These are phyloP conservation scores for Keiferia lycopersicella DNA, from an alignment of 2,888 invertebrate genomes.

Conservation along the genomic window DNA sequence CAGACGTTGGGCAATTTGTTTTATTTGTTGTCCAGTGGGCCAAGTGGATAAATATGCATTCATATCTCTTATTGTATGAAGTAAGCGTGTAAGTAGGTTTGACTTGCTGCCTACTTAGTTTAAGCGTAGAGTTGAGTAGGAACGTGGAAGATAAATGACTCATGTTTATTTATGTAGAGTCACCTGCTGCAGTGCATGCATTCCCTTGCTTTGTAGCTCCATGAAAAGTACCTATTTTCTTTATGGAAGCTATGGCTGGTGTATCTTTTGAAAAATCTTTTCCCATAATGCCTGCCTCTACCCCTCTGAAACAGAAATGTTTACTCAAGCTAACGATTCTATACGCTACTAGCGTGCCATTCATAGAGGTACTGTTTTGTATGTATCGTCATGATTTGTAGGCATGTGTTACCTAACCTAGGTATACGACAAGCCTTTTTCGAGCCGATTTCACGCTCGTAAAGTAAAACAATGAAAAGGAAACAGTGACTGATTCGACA, in stretches of 20 bases:
- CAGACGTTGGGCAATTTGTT: background rate
- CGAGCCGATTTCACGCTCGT: background rate
- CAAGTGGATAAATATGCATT: slow-evolving; percentile 1
- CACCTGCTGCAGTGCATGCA: no score
- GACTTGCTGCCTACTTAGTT: background rate
- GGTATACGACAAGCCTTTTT: slow-evolving; percentile 3
- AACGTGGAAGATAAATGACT: background rate
- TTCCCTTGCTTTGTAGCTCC: background rate
- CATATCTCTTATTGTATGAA: background rate
- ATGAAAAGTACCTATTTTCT: background rate
- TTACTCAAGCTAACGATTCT: slow-evolving; percentile 7
- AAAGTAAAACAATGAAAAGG: slow-evolving; percentile 15
- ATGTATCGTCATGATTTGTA: slow-evolving; percentile 1
- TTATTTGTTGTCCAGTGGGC: slow-evolving; percentile 3
- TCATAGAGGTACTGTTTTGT: slow-evolving; percentile 3
- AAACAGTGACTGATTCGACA: background rate
- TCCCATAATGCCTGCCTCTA: background rate
- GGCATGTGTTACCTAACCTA: background rate
- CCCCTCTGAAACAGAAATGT: background rate
- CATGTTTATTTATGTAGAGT: background rate
- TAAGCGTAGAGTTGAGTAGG: background rate
- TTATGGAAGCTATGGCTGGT: background rate
- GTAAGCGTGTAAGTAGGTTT: background rate
- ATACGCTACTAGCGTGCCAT: background rate
- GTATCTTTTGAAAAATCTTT: background rate